A percentile compares a stretch with the other conserved stretches of the same genome.
Conservation (phyloP, 2,113 vertebrate genomes). For the Leuciscus idus region DNA sequence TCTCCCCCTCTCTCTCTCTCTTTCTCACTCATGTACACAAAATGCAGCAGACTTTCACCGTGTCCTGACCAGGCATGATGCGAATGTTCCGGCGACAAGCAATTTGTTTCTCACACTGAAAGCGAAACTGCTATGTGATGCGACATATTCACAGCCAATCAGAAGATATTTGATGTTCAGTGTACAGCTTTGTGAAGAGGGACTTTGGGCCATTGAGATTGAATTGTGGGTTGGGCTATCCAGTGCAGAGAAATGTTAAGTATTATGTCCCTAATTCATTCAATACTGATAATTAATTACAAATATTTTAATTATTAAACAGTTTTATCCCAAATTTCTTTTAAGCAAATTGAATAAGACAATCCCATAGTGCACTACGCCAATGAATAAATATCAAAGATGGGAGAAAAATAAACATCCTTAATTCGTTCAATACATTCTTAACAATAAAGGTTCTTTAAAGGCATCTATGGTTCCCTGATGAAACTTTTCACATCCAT, state of each 20-base stretch:
- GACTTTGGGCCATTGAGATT: conserved; percentile 4
- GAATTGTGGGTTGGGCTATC: neutral
- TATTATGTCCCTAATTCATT: neutral
- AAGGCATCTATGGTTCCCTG: too few relatives aligned
- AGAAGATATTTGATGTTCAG: neutral
- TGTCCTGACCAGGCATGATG: conserved; percentile 30
- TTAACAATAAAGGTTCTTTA: too few relatives aligned
- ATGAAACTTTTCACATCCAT: too few relatives aligned
- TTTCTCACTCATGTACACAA: conserved; percentile 33
- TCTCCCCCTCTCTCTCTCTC: neutral
- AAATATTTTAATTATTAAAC: too few relatives aligned
- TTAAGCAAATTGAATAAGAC: too few relatives aligned
- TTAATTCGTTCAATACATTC: neutral
- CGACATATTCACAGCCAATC: neutral
- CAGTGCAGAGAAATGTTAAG: neutral
- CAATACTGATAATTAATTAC: too few relatives aligned
- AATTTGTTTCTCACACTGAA: conserved; percentile 19
- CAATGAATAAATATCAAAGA: neutral
- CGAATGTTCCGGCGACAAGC: neutral
- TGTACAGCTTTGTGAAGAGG: neutral
- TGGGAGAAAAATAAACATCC: neutral
- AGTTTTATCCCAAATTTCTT: too few relatives aligned
- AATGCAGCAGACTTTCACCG: conserved; percentile 30
- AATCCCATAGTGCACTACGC: neutral
- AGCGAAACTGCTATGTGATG: conserved; percentile 1